Base-by-base conservation (phyloP, 2,888 invertebrate species). In the Chymomyza procnemis region DNA sequence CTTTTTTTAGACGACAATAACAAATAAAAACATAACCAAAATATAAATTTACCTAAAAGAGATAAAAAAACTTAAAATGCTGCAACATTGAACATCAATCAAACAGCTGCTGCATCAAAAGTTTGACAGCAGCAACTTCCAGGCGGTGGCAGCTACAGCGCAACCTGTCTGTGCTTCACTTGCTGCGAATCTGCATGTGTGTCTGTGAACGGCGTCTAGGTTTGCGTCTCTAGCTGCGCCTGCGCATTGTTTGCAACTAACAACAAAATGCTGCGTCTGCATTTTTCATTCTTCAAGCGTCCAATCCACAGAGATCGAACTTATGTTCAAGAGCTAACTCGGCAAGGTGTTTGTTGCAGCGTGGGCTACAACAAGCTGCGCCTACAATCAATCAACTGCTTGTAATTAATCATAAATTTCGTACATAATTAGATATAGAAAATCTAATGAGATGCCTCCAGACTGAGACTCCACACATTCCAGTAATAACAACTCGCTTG, bases 41-140 rank as follows among this genome's bases (percentile, higher is more conserved):
- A 41, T 22, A 34, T 66, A 66, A 71, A 74, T 67, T 77, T 80
- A 76, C 73, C 71, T 56, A 66, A 76, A 80, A 75, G 82, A 75
- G 65, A 73, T 71, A 80, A 73, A 34, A 46, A 22, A 55, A 63
- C 61, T 50, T 6, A 14, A 58, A 57, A 52, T 66, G 75, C 54
- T 74, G 83, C 84, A 85, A 87, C 26, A 26, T 87, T 79, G 85
- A 88, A 88, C 85, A 88, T 88, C 89, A 88, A 88, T 88, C 89
- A 88, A 88, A 81, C 83, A 84, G 83, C 86, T 83, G 87, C 85
- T 50, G 19, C 67, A 62, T 67, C 78, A 80, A 74, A 71, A 73
- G 66, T 67, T 74, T 85, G 84, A 85, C 84, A 80, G 78, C 80
- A 72, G 76, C 78, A 82, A 85, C 81, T 82, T 77, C 83, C 78